Percentiles rank a stretch among this genome's conserved stretches.
Conservation (phyloP, 2,797 vertebrate species). For the Clarias fuscus region DNA sequence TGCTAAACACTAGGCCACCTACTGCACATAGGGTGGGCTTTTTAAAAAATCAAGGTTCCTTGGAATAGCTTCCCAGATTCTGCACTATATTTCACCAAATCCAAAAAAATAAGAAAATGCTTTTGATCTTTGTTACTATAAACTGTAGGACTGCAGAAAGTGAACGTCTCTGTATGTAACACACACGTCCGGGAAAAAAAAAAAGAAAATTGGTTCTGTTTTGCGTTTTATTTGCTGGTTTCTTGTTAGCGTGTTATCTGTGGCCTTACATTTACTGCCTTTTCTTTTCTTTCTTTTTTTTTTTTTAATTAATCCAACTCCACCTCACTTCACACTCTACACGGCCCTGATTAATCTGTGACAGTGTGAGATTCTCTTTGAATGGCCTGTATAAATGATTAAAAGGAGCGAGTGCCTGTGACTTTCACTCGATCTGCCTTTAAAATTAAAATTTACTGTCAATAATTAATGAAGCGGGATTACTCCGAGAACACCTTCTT, state of each 20-base stretch:
- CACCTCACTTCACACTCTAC: slow-evolving; percentile 29
- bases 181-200: too few relatives aligned
- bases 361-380: slow-evolving; percentile 76
- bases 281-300: background rate
- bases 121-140: background rate
- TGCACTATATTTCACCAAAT: too few relatives aligned
- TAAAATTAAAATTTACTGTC: slow-evolving; percentile 78
- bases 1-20: too few relatives aligned
- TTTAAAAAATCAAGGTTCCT: background rate
- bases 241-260: background rate
- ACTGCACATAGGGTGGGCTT: too few relatives aligned
- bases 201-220: background rate
- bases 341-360: slow-evolving; percentile 70
- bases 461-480: slow-evolving; percentile 79
- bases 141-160: background rate
- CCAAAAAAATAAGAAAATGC: background rate
- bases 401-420: slow-evolving; percentile 72
- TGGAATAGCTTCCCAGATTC: background rate
- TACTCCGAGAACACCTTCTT: slow-evolving; percentile 70
- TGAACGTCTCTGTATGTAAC: background rate
- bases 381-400: slow-evolving; percentile 78
- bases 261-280: background rate
- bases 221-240: background rate
- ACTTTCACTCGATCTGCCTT: slow-evolving; percentile 76
- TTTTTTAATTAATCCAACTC: background rate